Percentiles rank a stretch among this genome's conserved stretches.
These are phyloP conservation scores for Tetramorium bicarinatum DNA, from an alignment of 2,888 invertebrate species.

Conservation along the genomic window DNA sequence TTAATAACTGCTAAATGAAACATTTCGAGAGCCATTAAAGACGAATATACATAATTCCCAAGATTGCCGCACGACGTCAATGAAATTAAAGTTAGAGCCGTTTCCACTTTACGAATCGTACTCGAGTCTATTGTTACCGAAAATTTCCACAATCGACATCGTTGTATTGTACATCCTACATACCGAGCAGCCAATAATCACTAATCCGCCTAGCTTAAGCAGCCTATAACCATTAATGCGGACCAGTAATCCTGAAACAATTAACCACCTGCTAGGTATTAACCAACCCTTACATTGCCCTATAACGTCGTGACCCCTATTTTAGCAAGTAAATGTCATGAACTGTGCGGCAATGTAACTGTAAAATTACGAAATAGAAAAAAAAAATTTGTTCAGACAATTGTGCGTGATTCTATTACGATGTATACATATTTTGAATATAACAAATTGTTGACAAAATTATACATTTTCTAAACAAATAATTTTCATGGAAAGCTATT, in stretches of 20 bases:
- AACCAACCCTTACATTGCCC: constrained; percentile 21
- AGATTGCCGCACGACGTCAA: constrained; percentile 17
- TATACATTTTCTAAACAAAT: background rate
- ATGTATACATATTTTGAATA: background rate
- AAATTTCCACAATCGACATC: constrained; percentile 28
- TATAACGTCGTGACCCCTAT: constrained; percentile 7
- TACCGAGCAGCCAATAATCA: constrained; percentile 36
- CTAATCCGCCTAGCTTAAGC: constrained; percentile 41
- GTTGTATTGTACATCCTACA: constrained; percentile 12
- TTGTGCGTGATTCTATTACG: background rate
- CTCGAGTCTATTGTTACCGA: constrained; percentile 33
- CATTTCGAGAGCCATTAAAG: constrained; percentile 36
- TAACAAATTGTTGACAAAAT: background rate
- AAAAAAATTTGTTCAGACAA: background rate
- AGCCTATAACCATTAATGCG: constrained; percentile 39
- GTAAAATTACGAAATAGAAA: background rate
- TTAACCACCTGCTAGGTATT: constrained; percentile 51
- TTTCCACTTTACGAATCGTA: constrained; percentile 21
- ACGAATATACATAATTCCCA: constrained; percentile 24
- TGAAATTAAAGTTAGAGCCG: constrained; percentile 22
- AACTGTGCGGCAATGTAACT: background rate
- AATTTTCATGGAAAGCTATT: background rate
- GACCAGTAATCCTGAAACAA: constrained; percentile 41
- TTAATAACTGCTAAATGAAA: constrained; percentile 34
- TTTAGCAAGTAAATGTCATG: constrained; percentile 24